phyloP scores from a whole-genome alignment of 2,113 vertebrate genomes.

The Ochotona princeps region DNA sequence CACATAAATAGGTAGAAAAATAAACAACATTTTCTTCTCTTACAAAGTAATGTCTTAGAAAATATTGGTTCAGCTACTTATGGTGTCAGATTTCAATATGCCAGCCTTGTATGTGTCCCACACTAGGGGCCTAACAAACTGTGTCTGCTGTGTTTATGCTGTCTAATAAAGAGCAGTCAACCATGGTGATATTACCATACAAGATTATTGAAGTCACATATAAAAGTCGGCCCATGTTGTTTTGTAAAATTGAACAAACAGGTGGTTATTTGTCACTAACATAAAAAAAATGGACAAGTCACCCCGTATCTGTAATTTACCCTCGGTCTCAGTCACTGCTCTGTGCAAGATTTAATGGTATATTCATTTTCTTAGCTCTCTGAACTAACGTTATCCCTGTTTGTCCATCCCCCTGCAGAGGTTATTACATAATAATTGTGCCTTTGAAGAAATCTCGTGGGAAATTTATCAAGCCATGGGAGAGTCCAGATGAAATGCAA shows the following conservation, averaged over 20 bases:
- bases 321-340: neutral
- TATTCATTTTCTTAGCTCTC: constrained; percentile 1
- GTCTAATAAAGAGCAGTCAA: constrained; percentile 66
- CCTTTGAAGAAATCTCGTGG: constrained; percentile 98
- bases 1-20: too few relatives aligned
- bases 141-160: constrained; percentile 52
- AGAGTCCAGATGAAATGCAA: constrained; percentile 99
- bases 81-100: constrained; percentile 52
- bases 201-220: constrained; percentile 68
- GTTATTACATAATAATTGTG: constrained; percentile 98
- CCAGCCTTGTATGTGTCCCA: neutral
- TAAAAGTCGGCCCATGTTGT: constrained; percentile 78
- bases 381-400: constrained; percentile 66
- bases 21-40: neutral
- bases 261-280: constrained; percentile 67
- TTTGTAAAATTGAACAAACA: constrained; percentile 69
- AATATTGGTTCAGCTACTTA: constrained; percentile 57
- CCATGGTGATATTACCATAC: constrained; percentile 59
- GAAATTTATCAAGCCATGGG: constrained; percentile 97
- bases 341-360: constrained; percentile 35
- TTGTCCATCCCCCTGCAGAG: constrained; percentile 86
- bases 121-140: constrained; percentile 40
- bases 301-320: constrained; percentile 41
- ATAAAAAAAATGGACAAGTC: neutral
- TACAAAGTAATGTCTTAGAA: constrained; percentile 34